Percentiles rank a stretch among this genome's conserved stretches.
phyloP scores from a whole-genome alignment of 2,113 vertebrate species.

The Cavia porcellus region DNA sequence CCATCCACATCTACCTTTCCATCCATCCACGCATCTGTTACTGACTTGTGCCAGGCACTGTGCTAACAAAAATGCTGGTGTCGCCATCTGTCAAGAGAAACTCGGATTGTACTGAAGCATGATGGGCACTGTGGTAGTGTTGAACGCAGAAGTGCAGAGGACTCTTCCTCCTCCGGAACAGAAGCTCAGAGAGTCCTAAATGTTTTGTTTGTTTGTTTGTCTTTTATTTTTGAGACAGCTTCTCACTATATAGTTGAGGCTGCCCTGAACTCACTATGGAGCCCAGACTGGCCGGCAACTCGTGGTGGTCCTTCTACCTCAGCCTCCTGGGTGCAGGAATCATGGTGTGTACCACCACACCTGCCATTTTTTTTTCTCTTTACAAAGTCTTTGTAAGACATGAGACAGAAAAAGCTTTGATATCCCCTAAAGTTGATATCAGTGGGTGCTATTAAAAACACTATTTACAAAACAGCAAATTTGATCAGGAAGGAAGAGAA shows the following conservation, averaged over 20 bases:
- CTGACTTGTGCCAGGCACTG: background rate
- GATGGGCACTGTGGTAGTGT: too few relatives aligned
- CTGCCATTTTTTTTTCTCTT: background rate
- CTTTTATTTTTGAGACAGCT: background rate
- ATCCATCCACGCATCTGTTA: background rate
- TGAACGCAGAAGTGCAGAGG: background rate
- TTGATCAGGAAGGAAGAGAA: background rate
- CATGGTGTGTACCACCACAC: background rate
- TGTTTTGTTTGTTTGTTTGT: background rate
- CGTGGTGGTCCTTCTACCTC: background rate
- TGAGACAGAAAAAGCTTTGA: slow-evolving; percentile 7
- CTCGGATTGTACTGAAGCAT: background rate
- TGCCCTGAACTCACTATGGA: background rate
- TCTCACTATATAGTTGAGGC: background rate
- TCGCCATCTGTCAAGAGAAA: background rate
- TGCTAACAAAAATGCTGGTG: background rate
- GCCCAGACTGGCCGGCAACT: background rate
- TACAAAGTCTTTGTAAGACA: background rate
- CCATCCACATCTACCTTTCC: background rate
- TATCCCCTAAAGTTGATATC: background rate
- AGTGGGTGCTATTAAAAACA: slow-evolving; percentile 32
- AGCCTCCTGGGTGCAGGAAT: background rate
- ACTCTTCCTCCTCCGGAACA: background rate
- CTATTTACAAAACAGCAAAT: slow-evolving; percentile 51
- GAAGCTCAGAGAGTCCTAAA: background rate